Conservation (phyloP, 2,113 vertebrate genomes). For the Cichladusa arquata region DNA sequence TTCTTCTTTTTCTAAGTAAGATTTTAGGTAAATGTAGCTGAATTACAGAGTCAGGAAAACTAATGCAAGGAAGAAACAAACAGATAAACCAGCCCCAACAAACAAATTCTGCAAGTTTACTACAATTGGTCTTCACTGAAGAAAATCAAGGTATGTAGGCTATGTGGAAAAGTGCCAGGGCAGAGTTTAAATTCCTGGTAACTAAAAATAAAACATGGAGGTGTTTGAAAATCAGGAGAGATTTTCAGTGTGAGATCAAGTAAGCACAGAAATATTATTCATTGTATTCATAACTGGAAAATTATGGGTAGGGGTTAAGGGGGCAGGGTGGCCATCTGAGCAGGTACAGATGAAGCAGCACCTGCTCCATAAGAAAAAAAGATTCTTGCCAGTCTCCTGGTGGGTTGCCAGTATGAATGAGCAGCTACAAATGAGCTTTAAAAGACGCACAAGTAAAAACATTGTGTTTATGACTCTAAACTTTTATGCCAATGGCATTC, state of each 20-base stretch:
- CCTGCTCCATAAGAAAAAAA: background rate
- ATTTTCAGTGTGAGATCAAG: background rate
- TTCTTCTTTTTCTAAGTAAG: background rate
- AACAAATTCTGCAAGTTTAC: background rate
- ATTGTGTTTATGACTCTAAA: background rate
- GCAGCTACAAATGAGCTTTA: background rate
- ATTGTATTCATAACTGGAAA: background rate
- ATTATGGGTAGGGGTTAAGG: background rate
- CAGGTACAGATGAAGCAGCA: background rate
- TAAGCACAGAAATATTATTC: background rate
- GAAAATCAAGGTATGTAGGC: background rate
- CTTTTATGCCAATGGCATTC: background rate
- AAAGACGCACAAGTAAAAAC: background rate
- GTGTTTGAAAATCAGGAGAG: background rate
- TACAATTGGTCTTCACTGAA: background rate
- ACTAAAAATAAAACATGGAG: background rate
- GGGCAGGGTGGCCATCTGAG: background rate
- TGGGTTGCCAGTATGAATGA: background rate
- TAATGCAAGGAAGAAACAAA: background rate
- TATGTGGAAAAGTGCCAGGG: background rate
- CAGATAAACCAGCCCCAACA: background rate
- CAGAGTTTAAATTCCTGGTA: background rate
- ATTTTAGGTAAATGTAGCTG: background rate
- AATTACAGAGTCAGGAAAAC: background rate
- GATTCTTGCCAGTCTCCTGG: accelerated